These are phyloP conservation scores for Sympetrum striolatum DNA, from an alignment of 2,888 invertebrate species.

Conservation along the genomic window DNA sequence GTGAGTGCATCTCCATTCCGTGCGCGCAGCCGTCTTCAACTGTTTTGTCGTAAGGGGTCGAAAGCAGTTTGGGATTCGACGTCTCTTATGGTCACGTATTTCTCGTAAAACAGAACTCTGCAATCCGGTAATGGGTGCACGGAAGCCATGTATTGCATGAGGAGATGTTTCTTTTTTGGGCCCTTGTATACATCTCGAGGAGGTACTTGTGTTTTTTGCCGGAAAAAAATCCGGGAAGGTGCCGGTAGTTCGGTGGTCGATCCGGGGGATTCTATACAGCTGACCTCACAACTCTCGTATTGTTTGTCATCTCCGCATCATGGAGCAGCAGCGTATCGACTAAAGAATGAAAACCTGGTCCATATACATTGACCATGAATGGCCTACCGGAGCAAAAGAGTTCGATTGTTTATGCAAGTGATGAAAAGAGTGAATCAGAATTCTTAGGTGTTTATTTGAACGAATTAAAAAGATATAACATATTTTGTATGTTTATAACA, in stretches of 20 bases:
- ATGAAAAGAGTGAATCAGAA: too few relatives aligned
- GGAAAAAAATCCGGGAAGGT: not conserved
- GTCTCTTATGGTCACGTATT: constrained; percentile 21
- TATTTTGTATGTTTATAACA: too few relatives aligned
- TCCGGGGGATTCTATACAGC: not conserved
- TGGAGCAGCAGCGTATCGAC: too few relatives aligned
- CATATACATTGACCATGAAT: too few relatives aligned
- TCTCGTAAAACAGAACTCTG: constrained; percentile 25
- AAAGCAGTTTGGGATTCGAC: not conserved
- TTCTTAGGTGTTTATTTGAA: too few relatives aligned
- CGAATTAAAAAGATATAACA: too few relatives aligned
- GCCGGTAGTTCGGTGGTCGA: not conserved
- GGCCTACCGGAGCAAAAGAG: too few relatives aligned
- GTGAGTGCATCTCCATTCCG: constrained; percentile 3
- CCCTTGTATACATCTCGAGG: not conserved
- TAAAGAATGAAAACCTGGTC: too few relatives aligned
- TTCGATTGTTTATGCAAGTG: too few relatives aligned
- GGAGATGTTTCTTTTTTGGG: not conserved
- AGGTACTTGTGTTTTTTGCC: not conserved
- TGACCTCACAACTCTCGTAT: not conserved
- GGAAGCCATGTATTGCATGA: constrained; percentile 4
- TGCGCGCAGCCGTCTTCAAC: not conserved
- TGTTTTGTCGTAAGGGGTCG: not conserved
- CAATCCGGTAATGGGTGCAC: constrained; percentile 28
- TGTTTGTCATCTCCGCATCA: too few relatives aligned